These are phyloP conservation scores for Virgularia gustaviana DNA, from an alignment of 92 coral and sea anemone genomes.

Conservation along the genomic window DNA sequence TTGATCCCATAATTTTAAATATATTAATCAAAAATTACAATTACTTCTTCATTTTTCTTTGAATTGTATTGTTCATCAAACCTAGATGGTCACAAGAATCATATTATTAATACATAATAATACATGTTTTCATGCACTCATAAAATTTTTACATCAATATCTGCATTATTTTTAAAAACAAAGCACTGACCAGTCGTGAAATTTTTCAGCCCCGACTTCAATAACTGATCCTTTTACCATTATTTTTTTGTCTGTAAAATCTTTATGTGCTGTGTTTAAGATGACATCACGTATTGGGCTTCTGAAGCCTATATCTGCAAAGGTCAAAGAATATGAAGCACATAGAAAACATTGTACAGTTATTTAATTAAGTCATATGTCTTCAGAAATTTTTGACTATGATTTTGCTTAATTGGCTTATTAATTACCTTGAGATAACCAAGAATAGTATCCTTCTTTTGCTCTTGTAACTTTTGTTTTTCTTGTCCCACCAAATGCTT, in stretches of 20 bases:
- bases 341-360: background rate
- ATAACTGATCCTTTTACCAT: constrained; percentile 94
- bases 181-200: constrained; percentile 60
- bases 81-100: background rate
- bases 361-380: background rate
- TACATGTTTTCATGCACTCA: background rate
- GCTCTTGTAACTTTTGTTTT: constrained; percentile 76
- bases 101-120: background rate
- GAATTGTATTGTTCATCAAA: background rate
- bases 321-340: background rate
- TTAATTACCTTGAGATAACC: constrained; percentile 81
- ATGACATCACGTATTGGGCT: constrained; percentile 74
- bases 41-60: background rate
- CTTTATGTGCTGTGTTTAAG: constrained; percentile 68
- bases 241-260: constrained; percentile 68
- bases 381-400: background rate
- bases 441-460: constrained; percentile 66
- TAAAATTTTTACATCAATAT: background rate
- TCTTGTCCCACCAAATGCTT: constrained; percentile 90
- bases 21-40: background rate
- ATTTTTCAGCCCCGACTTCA: constrained; percentile 70
- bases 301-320: constrained; percentile 65
- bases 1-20: background rate
- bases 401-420: background rate
- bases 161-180: no score